Percentiles rank a stretch among this genome's conserved stretches.
phyloP scores from a whole-genome alignment of 2,888 invertebrate species.

The Dolomedes plantarius region DNA sequence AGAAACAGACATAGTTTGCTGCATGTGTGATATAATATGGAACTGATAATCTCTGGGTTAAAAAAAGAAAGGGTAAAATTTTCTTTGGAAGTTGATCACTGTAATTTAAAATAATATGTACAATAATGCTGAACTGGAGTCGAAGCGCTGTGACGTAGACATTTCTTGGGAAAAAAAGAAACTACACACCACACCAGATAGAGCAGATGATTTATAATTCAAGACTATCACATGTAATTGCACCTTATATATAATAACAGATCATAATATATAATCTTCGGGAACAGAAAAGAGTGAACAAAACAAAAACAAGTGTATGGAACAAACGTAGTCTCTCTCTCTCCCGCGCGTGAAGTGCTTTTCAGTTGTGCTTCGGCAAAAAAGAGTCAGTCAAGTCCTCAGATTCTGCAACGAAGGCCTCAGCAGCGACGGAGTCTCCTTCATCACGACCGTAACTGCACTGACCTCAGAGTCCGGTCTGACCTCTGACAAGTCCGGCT shows the following conservation, averaged over 20 bases:
- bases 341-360: neutral
- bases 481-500: conserved; percentile 30
- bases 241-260: conserved; percentile 60
- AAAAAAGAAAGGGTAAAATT: no score
- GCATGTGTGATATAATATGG: no score
- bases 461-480: conserved; percentile 71
- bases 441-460: conserved; percentile 71
- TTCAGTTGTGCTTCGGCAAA: conserved; percentile 1
- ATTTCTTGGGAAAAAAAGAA: no score
- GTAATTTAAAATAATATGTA: no score
- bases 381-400: conserved; percentile 36
- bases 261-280: conserved; percentile 7
- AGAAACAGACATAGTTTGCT: no score
- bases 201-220: conserved; percentile 65
- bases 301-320: neutral
- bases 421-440: conserved; percentile 64
- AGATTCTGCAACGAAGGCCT: conserved; percentile 62
- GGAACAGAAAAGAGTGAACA: conserved; percentile 1
- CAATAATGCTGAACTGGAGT: no score
- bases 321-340: conserved; percentile 1
- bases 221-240: conserved; percentile 62
- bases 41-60: no score
- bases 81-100: no score
- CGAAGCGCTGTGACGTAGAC: no score
- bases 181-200: neutral